Percentiles rank a stretch among this genome's conserved stretches.
These are phyloP conservation scores for Chauna torquata DNA, from an alignment of 2,113 vertebrate species.

Conservation along the genomic window DNA sequence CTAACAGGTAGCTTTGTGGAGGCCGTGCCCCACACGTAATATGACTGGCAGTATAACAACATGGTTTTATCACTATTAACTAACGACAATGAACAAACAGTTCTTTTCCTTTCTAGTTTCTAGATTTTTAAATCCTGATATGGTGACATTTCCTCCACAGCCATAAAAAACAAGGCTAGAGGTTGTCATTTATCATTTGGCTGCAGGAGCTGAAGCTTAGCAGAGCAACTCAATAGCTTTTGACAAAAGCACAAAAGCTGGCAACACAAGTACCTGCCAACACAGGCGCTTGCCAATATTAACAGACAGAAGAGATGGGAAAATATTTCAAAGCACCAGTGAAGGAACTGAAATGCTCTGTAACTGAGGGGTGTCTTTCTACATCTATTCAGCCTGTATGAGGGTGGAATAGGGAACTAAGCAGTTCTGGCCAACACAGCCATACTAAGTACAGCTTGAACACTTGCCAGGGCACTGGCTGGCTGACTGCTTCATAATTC, in stretches of 20 bases:
- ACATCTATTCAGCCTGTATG: neutral
- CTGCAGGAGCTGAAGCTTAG: constrained; percentile 4
- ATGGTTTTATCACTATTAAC: neutral
- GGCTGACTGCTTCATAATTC: neutral
- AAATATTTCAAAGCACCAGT: constrained; percentile 14
- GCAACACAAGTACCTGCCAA: neutral
- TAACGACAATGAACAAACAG: neutral
- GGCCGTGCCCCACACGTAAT: neutral
- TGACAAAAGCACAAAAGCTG: constrained; percentile 10
- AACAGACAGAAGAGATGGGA: neutral
- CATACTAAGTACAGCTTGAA: neutral
- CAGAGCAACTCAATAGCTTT: neutral
- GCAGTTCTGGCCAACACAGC: neutral
- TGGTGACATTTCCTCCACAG: neutral
- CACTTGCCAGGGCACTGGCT: neutral
- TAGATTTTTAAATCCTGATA: neutral
- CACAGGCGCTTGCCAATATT: neutral
- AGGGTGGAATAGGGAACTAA: neutral
- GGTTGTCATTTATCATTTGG: neutral
- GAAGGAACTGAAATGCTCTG: neutral
- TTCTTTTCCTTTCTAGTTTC: neutral
- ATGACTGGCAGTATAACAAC: neutral
- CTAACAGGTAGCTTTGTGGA: neutral
- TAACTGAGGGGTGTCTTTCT: neutral
- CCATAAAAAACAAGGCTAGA: neutral